Evolutionary conservation across 64 coral and sea anemone species (phyloP), one percentile per base, ranked within the genome.

Genomic region (Dendrophyllia cribrosa): DNA sequence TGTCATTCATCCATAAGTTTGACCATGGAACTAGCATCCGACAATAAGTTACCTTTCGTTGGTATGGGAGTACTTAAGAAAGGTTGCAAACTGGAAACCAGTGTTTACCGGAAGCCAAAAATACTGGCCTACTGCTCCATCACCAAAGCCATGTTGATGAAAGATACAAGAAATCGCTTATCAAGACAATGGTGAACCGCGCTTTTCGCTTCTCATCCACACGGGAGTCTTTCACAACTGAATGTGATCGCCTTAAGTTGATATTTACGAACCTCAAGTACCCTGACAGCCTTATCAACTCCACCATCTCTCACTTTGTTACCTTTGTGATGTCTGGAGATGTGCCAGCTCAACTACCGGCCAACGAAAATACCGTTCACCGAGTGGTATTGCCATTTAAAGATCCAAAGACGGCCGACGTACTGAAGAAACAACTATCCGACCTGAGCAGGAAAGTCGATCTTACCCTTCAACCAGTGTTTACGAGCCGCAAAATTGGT

Each of bases 361-460:
- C 66, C 85, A 87, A 87, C 67, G 48, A 87, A 87, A 87, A 87
- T 87, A 21, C 85, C n/a, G 85, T 87, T 87, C 75, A 90, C 88
- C 23, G 61, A 90, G 74, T 90, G 61, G 83, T 86, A 67, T 86
- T 86, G n/a, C 83, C 64, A 34, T 91, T 85, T 70, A 85, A 91
- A 59, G 89, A 91, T 61, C 78, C 85, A 84, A 91, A 91, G 51
- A 75, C 78, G 59, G 78, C 89, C 49, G 79, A 91, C 69, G 21
- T 34, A 56, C 68, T 91, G 14, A 82, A 21, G 72, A 74, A 49
- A 34, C 89, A 91, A 70, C 60, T 75, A 60, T 17, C 34, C 43
- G 78, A 83, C 62, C 64, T 63, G 55, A 83, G 89, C 67, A 91
- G 85, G 24, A 82, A 62, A 83, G 43, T 91, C 59, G 65, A 82